Conservation (phyloP, 2,888 invertebrate genomes). For the Leptinotarsa tumamoca region DNA sequence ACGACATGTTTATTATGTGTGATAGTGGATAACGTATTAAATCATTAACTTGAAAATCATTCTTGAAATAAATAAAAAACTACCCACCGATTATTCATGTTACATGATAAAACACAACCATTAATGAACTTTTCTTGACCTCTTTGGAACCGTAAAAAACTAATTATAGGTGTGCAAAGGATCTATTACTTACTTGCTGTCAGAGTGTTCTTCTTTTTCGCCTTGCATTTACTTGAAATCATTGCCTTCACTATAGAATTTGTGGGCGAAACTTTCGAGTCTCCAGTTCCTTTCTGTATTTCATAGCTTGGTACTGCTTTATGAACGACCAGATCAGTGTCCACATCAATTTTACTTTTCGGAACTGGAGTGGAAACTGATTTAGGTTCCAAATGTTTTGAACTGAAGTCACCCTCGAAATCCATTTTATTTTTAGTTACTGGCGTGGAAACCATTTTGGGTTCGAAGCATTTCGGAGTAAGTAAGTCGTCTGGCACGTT, state of each 20-base stretch:
- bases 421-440: constrained; percentile 37
- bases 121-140: neutral
- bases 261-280: constrained; percentile 66
- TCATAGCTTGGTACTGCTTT: constrained; percentile 52
- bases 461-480: constrained; percentile 55
- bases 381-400: constrained; percentile 59
- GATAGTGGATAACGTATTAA: no score
- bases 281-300: constrained; percentile 55
- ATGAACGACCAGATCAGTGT: constrained; percentile 36
- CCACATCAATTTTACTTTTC: constrained; percentile 34
- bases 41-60: no score
- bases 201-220: constrained; percentile 77
- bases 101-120: no score
- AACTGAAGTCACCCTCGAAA: constrained; percentile 35
- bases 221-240: constrained; percentile 72
- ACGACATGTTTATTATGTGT: no score
- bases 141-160: neutral
- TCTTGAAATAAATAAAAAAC: no score
- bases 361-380: constrained; percentile 56
- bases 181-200: constrained; percentile 74
- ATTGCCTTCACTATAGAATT: constrained; percentile 70
- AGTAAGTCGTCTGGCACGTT: constrained; percentile 40
- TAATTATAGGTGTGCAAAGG: neutral
- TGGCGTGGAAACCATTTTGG: constrained; percentile 59
- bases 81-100: no score